These are phyloP conservation scores for Eurois occulta DNA, from an alignment of 2,888 invertebrate genomes.

Conservation along the genomic window DNA sequence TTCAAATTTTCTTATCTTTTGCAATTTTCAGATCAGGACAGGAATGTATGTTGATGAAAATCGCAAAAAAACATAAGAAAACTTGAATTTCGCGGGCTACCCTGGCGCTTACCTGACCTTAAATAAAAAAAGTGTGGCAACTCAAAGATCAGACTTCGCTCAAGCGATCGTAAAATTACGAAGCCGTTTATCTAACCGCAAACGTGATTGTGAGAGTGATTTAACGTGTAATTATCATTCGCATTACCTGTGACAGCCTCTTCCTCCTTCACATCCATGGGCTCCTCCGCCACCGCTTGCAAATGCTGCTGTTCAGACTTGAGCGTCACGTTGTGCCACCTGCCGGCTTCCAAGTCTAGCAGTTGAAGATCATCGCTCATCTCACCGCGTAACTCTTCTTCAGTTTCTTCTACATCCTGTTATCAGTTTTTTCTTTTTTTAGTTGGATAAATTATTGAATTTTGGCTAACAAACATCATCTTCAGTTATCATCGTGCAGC, in stretches of 20 bases:
- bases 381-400: conserved; percentile 94
- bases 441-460: background rate
- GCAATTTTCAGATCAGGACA: too few relatives aligned
- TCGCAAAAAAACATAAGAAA: too few relatives aligned
- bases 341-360: conserved; percentile 93
- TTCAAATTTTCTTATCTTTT: too few relatives aligned
- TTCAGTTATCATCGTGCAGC: background rate
- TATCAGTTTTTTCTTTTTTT: background rate
- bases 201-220: background rate
- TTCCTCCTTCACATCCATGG: conserved; percentile 31
- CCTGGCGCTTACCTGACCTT: too few relatives aligned
- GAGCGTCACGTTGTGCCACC: conserved; percentile 92
- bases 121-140: too few relatives aligned
- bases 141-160: too few relatives aligned
- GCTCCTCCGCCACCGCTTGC: conserved; percentile 6
- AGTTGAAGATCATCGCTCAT: conserved; percentile 95
- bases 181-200: background rate
- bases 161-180: too few relatives aligned
- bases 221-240: too few relatives aligned
- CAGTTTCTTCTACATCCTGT: conserved; percentile 95
- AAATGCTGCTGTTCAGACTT: conserved; percentile 64
- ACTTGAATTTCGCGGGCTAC: too few relatives aligned
- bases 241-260: conserved; percentile 51
- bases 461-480: background rate
- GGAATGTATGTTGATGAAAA: too few relatives aligned